Evolutionary conservation across 2,888 invertebrate genomes (phyloP).

Genomic region (Mesorhabditis belari): DNA sequence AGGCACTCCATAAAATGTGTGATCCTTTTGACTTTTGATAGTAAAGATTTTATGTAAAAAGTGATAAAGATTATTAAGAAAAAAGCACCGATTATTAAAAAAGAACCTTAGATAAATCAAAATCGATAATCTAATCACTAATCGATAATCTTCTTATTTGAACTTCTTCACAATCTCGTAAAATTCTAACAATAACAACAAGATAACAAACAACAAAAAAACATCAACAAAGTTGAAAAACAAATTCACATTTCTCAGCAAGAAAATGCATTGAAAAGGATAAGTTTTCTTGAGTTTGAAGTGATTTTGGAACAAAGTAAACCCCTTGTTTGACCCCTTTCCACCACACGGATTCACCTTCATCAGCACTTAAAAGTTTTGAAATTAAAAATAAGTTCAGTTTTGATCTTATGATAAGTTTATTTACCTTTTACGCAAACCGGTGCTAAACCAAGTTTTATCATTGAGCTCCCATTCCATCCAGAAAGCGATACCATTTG

Average conservation of each 20-base stretch:
- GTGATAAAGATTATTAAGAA: not conserved
- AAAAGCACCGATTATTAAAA: not conserved
- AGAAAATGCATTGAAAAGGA: constrained; percentile 10
- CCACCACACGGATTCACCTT: constrained; percentile 24
- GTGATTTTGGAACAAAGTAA: constrained; percentile 23
- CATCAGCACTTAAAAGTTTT: not conserved
- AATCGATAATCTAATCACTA: no score
- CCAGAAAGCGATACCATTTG: constrained; percentile 44
- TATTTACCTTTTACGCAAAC: constrained; percentile 1
- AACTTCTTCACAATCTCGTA: no score
- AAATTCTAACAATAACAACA: no score
- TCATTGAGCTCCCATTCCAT: constrained; percentile 33
- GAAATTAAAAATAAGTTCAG: not conserved
- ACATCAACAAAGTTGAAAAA: no score
- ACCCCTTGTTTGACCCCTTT: constrained; percentile 37
- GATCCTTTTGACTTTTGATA: no score
- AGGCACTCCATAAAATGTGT: not conserved
- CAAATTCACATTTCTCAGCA: constrained; percentile 9
- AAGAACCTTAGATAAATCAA: no score
- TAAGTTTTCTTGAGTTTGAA: constrained; percentile 4
- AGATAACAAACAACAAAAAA: no score
- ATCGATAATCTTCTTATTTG: no score
- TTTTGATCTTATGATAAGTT: not conserved
- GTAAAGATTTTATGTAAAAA: no score
- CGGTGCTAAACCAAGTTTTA: constrained; percentile 18